Evolutionary conservation across 2,888 invertebrate genomes (phyloP), one percentile per base, ranked within the genome.

Genomic region (Darwinula stevensoni): DNA sequence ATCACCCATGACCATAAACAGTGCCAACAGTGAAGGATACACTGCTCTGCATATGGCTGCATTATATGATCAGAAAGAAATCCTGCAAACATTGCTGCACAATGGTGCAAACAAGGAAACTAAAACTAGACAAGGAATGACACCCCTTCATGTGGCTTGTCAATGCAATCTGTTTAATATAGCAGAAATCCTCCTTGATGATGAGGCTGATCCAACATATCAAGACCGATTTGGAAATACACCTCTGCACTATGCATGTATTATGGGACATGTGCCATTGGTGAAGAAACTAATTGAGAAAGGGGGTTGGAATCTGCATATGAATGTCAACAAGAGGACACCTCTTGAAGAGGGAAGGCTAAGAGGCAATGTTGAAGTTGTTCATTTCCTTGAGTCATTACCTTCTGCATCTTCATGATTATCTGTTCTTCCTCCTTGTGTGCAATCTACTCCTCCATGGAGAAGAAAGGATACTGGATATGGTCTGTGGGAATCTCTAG

Each of bases 1-100:
- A 6, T 22, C 22, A n/a, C 9, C 6, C 6, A 6, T 22, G 9
- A 9, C 22, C 9, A 22, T 22, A 9, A n/a, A 22, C n/a, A 9
- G 22, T n/a, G 9, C 6, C 22, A 22, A 22, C n/a, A n/a, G n/a
- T 9, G 22, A 22, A 6, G 22, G 22, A 9, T 22, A 22, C 22
- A 22, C 22, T 6, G 9, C 28, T 14, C 13, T 28, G 28, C 28
- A 28, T 28, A 6, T 13, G 9, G 28, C 28, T 28, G 28, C 28
- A 6, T 14, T 28, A 14, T 14, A 28, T 13, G 14, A 28, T 28
- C 28, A 14, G 6, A 28, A 13, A 11, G 28, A 28, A 28, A 28
- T 28, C n/a, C 5, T 13, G 6, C n/a, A 28, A 13, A 13, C 28
- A 28, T n/a, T n/a, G 9, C 28, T 28, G n/a, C 6, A 9, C 28